Evolutionary conservation across 1,140 invertebrate genomes (phyloP).

Genomic region (Solen grandis): DNA sequence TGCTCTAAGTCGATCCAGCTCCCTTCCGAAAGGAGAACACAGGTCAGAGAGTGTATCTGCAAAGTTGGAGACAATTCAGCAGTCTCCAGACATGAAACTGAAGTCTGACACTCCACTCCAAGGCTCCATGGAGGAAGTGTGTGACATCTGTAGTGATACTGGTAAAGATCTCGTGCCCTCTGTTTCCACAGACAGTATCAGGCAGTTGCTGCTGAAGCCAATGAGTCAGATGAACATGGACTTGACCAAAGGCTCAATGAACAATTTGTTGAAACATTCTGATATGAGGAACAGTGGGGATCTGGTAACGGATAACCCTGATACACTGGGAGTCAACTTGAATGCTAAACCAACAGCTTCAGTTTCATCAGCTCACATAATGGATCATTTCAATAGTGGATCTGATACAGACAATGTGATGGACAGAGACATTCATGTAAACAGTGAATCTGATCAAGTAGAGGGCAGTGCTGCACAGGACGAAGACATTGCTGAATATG

Average conservation of each 20-base stretch:
- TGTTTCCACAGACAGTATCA: neutral
- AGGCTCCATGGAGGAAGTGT: neutral
- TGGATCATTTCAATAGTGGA: too few species aligned
- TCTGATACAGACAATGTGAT: neutral
- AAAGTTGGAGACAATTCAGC: conserved; percentile 47
- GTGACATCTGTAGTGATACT: conserved; percentile 1
- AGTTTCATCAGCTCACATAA: neutral
- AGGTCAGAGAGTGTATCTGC: neutral
- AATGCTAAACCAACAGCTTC: too few species aligned
- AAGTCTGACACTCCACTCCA: too few species aligned
- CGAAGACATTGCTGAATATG: neutral
- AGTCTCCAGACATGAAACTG: conserved; percentile 40
- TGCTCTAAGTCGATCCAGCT: conserved; percentile 32
- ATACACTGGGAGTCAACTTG: neutral
- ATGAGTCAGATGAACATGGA: neutral
- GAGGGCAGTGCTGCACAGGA: neutral
- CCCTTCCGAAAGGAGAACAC: conserved; percentile 12
- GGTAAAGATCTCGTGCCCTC: neutral
- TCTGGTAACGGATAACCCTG: neutral
- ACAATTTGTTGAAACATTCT: conserved; percentile 16
- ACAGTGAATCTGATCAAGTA: neutral
- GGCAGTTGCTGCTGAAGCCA: neutral
- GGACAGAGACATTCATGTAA: neutral
- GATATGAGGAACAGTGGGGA: conserved; percentile 14
- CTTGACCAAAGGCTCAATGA: conserved; percentile 34